Percentiles rank a stretch among this genome's conserved stretches.
phyloP scores from a whole-genome alignment of 1,140 invertebrate genomes.

The Leptopilina boulardi region DNA sequence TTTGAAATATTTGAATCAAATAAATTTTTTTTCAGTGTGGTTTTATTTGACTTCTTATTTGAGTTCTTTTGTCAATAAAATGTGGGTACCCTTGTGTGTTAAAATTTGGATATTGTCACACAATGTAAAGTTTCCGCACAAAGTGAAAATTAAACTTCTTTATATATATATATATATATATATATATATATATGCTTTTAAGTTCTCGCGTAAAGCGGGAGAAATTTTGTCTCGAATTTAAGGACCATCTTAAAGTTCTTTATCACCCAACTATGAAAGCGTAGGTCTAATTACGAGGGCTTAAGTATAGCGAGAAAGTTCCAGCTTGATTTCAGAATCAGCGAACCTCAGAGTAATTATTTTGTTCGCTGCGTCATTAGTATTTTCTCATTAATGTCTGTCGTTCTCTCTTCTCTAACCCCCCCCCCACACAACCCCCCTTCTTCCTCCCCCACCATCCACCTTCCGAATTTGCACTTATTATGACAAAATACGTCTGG shows the following conservation, averaged over 20 bases:
- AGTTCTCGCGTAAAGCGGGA: neutral
- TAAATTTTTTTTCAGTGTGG: too few relatives aligned
- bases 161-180: too few relatives aligned
- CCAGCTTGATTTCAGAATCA: constrained; percentile 49
- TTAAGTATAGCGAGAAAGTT: constrained; percentile 55
- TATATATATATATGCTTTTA: too few relatives aligned
- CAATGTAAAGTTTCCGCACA: neutral
- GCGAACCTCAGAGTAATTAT: constrained; percentile 21
- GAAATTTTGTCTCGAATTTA: constrained; percentile 40
- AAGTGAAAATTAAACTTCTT: constrained; percentile 15
- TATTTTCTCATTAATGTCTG: constrained; percentile 23
- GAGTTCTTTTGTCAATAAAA: neutral
- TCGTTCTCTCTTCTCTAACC: neutral
- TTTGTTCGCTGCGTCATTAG: constrained; percentile 29
- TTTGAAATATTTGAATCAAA: too few relatives aligned
- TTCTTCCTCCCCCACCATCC: too few relatives aligned
- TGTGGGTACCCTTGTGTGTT: neutral
- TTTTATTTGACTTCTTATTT: neutral
- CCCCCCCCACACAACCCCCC: neutral
- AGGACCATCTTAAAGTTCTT: constrained; percentile 53
- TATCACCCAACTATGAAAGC: constrained; percentile 39
- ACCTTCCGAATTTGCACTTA: neutral
- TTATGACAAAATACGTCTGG: neutral
- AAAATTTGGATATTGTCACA: constrained; percentile 23
- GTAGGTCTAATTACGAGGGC: constrained; percentile 55